Conservation (phyloP, 2,797 vertebrate species). For the Onychomys leucogaster region DNA sequence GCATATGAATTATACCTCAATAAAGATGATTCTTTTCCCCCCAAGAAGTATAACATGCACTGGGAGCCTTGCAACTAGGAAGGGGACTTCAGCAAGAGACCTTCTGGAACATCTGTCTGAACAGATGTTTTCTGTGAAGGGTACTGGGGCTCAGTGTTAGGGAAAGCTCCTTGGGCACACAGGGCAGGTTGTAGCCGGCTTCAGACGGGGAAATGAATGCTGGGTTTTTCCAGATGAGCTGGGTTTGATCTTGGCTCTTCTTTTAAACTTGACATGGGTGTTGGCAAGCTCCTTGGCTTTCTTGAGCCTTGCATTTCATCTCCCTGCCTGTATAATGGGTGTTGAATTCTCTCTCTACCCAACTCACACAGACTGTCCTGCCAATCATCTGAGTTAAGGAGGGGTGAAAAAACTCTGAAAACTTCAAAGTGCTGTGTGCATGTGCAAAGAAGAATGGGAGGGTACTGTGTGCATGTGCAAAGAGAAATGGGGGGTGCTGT, state of each 20-base stretch:
- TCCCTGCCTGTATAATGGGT: background rate
- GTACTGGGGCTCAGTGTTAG: background rate
- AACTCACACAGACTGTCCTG: background rate
- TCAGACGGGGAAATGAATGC: background rate
- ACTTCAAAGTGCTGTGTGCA: background rate
- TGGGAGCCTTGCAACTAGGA: background rate
- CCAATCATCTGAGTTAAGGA: background rate
- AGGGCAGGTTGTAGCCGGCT: background rate
- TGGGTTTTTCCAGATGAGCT: constrained; percentile 28
- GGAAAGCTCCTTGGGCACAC: background rate
- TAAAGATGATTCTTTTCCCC: background rate
- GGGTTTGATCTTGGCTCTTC: background rate
- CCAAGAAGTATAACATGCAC: background rate
- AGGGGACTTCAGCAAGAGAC: background rate
- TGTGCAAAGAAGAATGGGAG: too few species aligned
- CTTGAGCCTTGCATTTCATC: background rate
- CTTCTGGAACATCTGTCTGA: background rate
- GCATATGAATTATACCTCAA: background rate
- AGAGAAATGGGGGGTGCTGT: background rate
- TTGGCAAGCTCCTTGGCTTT: background rate
- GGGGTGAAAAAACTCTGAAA: background rate
- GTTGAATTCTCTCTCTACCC: background rate
- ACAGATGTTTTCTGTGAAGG: background rate
- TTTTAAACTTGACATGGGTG: background rate
- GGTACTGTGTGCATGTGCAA: background rate